These are phyloP conservation scores for Sterrhoptilus dennistouni DNA, from an alignment of 2,113 vertebrate genomes.

Conservation along the genomic window DNA sequence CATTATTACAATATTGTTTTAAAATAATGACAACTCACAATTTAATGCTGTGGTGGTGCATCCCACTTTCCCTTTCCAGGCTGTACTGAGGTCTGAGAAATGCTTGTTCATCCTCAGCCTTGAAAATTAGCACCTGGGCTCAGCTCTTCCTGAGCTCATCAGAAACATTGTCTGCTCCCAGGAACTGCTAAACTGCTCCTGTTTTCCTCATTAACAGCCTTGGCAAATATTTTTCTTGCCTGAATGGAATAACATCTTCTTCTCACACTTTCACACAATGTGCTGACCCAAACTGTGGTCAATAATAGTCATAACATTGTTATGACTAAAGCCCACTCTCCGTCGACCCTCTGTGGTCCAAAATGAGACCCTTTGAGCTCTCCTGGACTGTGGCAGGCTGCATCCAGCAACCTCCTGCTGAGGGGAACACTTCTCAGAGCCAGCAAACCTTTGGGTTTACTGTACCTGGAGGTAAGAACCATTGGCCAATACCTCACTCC, in stretches of 20 bases:
- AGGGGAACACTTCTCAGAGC: not conserved
- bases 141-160: fast-evolving
- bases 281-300: fast-evolving
- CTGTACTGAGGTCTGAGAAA: not conserved
- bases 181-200: not conserved
- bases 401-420: not conserved
- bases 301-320: not conserved
- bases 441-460: too few species aligned
- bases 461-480: not conserved
- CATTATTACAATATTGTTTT: not conserved
- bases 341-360: fast-evolving
- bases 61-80: fast-evolving
- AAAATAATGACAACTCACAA: not conserved
- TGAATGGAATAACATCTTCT: not conserved
- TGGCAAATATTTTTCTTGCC: not conserved
- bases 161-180: not conserved
- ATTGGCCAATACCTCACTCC: not conserved
- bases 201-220: not conserved
- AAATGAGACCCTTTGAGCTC: not conserved
- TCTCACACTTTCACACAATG: not conserved
- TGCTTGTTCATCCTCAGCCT: fast-evolving
- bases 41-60: not conserved
- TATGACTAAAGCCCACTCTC: not conserved
- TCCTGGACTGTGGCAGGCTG: fast-evolving
- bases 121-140: not conserved